Percentiles rank a stretch among this genome's conserved stretches.
Evolutionary conservation across 1,140 invertebrate genomes (phyloP).

Genomic region (Thalassaphorura encarpata): DNA sequence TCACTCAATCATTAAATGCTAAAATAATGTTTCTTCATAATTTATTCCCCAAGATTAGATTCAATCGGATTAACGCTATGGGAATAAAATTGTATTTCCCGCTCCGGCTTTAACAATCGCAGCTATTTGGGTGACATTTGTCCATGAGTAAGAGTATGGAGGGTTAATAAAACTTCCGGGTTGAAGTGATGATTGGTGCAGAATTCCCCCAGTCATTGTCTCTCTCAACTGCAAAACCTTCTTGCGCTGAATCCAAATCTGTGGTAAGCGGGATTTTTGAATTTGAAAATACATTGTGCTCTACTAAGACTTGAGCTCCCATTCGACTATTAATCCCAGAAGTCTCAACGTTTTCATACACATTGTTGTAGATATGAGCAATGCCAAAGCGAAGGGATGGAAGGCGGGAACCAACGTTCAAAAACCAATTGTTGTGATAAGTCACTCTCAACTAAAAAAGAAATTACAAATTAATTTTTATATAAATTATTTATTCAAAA

Average conservation of each 20-base stretch:
- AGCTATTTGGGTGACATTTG: background rate
- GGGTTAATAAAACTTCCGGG: slow-evolving; percentile 3
- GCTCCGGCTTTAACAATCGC: background rate
- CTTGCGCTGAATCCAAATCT: background rate
- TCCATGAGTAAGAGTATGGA: background rate
- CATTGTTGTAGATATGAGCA: slow-evolving; percentile 14
- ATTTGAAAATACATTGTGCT: slow-evolving; percentile 4
- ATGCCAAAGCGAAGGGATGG: slow-evolving; percentile 11
- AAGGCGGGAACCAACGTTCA: background rate
- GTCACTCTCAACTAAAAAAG: slow-evolving; percentile 8
- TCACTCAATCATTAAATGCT: too few species aligned
- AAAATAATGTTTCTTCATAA: too few species aligned
- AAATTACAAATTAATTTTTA: background rate
- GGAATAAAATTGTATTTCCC: slow-evolving; percentile 9
- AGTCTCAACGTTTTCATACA: slow-evolving; percentile 1
- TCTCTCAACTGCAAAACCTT: slow-evolving; percentile 8
- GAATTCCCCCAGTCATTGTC: slow-evolving; percentile 1
- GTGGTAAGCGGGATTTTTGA: slow-evolving; percentile 4
- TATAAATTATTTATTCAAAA: background rate
- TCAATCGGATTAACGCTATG: too few species aligned
- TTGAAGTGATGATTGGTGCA: slow-evolving; percentile 4
- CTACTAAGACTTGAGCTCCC: slow-evolving; percentile 9
- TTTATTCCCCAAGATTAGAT: too few species aligned
- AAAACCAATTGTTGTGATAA: slow-evolving; percentile 14
- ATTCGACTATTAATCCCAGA: slow-evolving; percentile 12